Percentiles rank a stretch among this genome's conserved stretches.
phyloP scores from a whole-genome alignment of 2,797 vertebrate genomes.

The Paedocypris micromegethes region DNA sequence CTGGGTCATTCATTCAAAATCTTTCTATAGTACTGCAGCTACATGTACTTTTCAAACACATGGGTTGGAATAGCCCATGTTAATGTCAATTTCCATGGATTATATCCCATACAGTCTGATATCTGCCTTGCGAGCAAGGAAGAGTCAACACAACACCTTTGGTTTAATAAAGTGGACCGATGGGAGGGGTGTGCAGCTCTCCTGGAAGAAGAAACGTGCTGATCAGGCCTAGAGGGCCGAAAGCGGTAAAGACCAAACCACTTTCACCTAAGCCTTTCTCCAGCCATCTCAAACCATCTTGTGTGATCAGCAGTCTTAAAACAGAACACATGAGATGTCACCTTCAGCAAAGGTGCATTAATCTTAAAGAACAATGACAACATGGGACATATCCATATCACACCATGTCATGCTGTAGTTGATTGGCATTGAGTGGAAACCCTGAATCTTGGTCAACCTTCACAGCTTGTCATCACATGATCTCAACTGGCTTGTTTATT shows the following conservation, averaged over 20 bases:
- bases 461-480: slow-evolving; percentile 24
- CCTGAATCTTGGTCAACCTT: slow-evolving; percentile 27
- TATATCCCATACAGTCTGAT: slow-evolving; percentile 48
- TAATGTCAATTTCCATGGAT: slow-evolving; percentile 48
- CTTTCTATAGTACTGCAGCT: slow-evolving; percentile 51
- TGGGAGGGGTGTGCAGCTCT: slow-evolving; percentile 55
- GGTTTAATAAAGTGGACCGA: slow-evolving; percentile 50
- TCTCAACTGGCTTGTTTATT: slow-evolving; percentile 10
- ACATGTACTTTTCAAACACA: slow-evolving; percentile 34
- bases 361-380: slow-evolving; percentile 30
- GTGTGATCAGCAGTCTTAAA: slow-evolving; percentile 47
- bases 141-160: slow-evolving; percentile 49
- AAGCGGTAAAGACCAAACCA: slow-evolving; percentile 51
- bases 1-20: slow-evolving; percentile 41
- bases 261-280: slow-evolving; percentile 36
- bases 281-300: slow-evolving; percentile 53
- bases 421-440: slow-evolving; percentile 26
- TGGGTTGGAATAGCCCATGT: slow-evolving; percentile 43
- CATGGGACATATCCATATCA: slow-evolving; percentile 27
- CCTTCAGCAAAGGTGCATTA: slow-evolving; percentile 15
- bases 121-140: slow-evolving; percentile 49
- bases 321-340: slow-evolving; percentile 24
- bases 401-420: slow-evolving; percentile 30
- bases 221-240: slow-evolving; percentile 48
- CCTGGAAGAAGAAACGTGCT: slow-evolving; percentile 49